Evolutionary conservation across 2,888 invertebrate species (phyloP).

Genomic region (Tyria jacobaeae): DNA sequence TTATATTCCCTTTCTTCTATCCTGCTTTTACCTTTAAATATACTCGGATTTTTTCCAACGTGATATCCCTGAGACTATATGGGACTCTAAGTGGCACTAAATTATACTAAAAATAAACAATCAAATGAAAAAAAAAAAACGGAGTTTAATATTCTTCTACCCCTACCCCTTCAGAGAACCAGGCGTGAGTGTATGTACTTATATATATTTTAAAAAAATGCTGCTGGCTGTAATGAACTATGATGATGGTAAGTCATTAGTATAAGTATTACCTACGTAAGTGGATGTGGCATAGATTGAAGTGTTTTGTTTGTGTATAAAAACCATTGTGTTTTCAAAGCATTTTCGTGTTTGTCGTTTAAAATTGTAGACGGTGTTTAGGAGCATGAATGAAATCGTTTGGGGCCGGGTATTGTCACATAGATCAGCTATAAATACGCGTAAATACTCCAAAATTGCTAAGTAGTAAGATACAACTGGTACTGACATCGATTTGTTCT

Average conservation of each 20-base stretch:
- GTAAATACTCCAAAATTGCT: too few relatives aligned
- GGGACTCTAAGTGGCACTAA: too few relatives aligned
- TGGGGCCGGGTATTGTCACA: not conserved
- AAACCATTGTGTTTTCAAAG: conserved; percentile 8
- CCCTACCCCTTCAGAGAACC: too few relatives aligned
- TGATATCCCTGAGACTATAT: too few relatives aligned
- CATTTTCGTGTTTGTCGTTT: conserved; percentile 6
- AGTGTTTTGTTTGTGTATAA: conserved; percentile 1
- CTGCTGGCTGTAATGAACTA: not conserved
- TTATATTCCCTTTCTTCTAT: too few relatives aligned
- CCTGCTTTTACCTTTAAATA: too few relatives aligned
- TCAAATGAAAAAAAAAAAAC: too few relatives aligned
- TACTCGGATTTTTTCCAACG: too few relatives aligned
- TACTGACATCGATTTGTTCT: not conserved
- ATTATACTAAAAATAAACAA: too few relatives aligned
- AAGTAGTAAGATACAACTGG: not conserved
- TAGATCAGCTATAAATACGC: not conserved
- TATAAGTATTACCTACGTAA: not conserved
- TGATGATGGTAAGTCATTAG: not conserved
- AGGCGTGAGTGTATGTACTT: too few relatives aligned
- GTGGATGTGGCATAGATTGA: not conserved
- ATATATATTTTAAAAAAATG: too few relatives aligned
- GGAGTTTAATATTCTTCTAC: too few relatives aligned
- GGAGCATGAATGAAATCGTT: not conserved
- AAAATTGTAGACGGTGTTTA: not conserved